Conservation (phyloP, 2,113 vertebrate species). For the Psilopsiagon aurifrons region DNA sequence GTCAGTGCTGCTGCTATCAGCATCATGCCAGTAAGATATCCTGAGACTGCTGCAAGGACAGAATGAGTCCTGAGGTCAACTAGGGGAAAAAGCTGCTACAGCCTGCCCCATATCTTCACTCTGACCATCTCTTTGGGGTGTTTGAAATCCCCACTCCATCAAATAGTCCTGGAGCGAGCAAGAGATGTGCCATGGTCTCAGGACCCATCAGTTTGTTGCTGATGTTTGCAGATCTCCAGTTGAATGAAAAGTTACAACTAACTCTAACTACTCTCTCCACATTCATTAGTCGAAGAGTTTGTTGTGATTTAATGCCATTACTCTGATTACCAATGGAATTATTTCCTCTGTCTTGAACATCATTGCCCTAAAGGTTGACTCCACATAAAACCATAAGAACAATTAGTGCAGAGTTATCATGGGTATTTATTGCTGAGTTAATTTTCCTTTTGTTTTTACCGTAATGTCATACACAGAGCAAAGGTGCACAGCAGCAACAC, state of each 20-base stretch:
- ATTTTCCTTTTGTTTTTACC: constrained; percentile 17
- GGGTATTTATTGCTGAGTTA: background rate
- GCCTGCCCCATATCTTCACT: background rate
- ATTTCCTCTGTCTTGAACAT: background rate
- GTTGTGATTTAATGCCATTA: constrained; percentile 1
- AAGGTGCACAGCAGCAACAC: background rate
- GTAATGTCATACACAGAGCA: background rate
- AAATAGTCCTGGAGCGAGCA: background rate
- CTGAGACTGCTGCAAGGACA: background rate
- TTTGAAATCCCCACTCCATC: background rate
- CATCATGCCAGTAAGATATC: fast-evolving
- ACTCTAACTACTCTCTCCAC: background rate
- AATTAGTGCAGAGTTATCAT: background rate
- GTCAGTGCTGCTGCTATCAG: background rate
- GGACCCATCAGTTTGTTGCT: background rate
- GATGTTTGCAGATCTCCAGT: background rate
- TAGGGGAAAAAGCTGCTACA: background rate
- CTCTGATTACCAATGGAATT: background rate
- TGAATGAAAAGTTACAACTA: background rate
- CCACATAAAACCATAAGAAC: background rate
- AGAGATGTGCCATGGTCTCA: background rate
- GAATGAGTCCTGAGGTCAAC: background rate
- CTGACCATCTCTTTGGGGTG: background rate
- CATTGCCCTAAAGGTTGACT: background rate
- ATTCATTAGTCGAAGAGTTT: background rate